These are phyloP conservation scores for human DNA, from an alignment of 2,113 vertebrate species.

Conservation along the genomic window GRCh38 chr7:125210001-125210500, in stretches of 20 bases:
- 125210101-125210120: background rate
- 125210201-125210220: constrained; percentile 56
- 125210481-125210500: constrained; percentile 53
- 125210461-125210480: background rate
- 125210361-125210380: background rate
- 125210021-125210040: too few relatives aligned
- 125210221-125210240: constrained; percentile 6
- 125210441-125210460: constrained; percentile 50
- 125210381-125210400: constrained; percentile 18
- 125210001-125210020: too few relatives aligned
- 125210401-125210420: constrained; percentile 64
- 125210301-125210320: constrained; percentile 58
- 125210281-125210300: constrained; percentile 66
- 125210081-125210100: background rate
- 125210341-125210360: background rate
- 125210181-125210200: constrained; percentile 70
- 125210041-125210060: background rate
- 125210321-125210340: constrained; percentile 51
- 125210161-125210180: constrained; percentile 39
- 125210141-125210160: background rate
- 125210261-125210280: constrained; percentile 51
- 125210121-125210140: background rate
- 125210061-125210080: constrained; percentile 20
- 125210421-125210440: constrained; percentile 50
- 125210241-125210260: background rate